phyloP scores from a whole-genome alignment of 2,888 invertebrate species.

The Dynastes hyllus region DNA sequence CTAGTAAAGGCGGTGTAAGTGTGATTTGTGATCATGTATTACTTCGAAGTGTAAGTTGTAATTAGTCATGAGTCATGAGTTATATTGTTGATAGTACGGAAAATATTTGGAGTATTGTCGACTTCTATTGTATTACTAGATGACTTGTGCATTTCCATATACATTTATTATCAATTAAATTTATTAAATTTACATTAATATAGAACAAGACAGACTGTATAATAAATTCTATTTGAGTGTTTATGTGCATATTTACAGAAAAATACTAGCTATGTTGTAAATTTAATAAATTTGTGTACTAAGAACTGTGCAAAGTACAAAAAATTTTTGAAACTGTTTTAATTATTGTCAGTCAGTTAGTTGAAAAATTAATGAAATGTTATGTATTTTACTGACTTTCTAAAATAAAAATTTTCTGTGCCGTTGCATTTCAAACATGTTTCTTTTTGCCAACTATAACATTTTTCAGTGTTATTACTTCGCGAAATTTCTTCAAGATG shows the following conservation, averaged over 20 bases:
- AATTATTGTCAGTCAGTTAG: background rate
- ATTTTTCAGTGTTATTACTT: background rate
- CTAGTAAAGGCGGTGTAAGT: too few species aligned
- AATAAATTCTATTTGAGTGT: background rate
- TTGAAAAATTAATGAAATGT: background rate
- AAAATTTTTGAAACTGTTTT: slow-evolving; percentile 15
- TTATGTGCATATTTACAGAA: slow-evolving; percentile 35
- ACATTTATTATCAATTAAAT: slow-evolving; percentile 29
- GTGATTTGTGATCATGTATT: too few species aligned
- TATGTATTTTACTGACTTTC: too few species aligned
- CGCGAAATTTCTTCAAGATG: background rate
- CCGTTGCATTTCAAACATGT: background rate
- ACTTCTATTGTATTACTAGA: too few species aligned
- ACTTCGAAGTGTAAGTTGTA: too few species aligned
- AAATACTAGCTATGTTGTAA: background rate
- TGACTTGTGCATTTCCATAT: slow-evolving; percentile 18
- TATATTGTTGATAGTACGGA: too few species aligned
- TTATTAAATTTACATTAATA: slow-evolving; percentile 43
- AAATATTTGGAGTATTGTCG: too few species aligned
- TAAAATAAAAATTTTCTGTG: slow-evolving; percentile 5
- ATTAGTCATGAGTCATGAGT: too few species aligned
- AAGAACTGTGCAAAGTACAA: background rate
- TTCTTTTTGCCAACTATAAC: background rate
- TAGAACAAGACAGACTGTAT: background rate
- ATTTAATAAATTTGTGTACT: slow-evolving; percentile 31